These are phyloP conservation scores for Ecdyonurus torrentis DNA, from an alignment of 2,888 invertebrate genomes.

Conservation along the genomic window DNA sequence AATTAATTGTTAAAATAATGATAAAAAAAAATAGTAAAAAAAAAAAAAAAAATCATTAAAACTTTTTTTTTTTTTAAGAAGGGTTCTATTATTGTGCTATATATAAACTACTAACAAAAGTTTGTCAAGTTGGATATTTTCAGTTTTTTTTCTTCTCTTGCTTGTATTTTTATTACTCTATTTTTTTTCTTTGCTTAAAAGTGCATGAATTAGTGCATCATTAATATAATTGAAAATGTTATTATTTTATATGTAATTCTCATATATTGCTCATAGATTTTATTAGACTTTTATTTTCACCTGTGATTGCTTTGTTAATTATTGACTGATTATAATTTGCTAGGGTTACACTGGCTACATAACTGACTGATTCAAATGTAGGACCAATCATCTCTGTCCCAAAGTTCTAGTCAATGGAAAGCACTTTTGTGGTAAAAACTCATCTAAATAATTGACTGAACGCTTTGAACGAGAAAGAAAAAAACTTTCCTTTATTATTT, in stretches of 20 bases:
- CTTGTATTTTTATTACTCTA: too few species aligned
- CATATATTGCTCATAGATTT: background rate
- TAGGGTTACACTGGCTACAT: background rate
- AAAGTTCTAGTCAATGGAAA: background rate
- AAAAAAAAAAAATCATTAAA: too few species aligned
- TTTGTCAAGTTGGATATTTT: background rate
- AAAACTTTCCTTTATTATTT: too few species aligned
- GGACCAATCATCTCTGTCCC: background rate
- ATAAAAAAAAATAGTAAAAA: background rate
- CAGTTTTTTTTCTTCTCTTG: background rate
- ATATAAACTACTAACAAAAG: background rate
- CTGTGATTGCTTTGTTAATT: background rate
- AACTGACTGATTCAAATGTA: background rate
- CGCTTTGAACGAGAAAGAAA: too few species aligned
- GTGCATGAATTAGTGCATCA: background rate
- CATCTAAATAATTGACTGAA: too few species aligned
- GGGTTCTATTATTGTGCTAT: background rate
- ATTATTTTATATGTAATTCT: background rate
- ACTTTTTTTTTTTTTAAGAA: background rate
- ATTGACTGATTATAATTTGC: background rate
- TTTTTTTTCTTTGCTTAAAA: background rate
- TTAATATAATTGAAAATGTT: background rate
- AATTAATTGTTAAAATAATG: background rate
- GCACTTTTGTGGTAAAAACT: background rate
- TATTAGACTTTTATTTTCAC: background rate